Base-by-base conservation (phyloP, 2,113 vertebrate genomes). In the Apistogramma diplotaenia region DNA sequence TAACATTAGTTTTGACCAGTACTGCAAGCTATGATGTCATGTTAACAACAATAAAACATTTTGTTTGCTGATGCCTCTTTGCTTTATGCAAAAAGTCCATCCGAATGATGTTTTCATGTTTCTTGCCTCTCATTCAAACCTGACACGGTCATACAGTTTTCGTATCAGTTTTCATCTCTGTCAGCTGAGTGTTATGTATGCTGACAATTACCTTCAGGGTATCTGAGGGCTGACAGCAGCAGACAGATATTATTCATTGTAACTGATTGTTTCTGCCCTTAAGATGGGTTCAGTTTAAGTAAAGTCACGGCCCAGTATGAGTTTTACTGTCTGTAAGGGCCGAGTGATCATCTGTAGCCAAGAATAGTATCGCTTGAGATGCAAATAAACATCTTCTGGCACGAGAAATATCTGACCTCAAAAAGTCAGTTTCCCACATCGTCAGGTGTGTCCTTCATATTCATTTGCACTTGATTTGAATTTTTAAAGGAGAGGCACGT, bases 41-140 rank as follows among this genome's bases (percentile, higher is more conserved):
- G 65, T 82, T 87, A 90, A 85, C 75, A 59, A 70, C 37, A 94
- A 91, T 91, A 92, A 92, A 90, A 86, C 7, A 12, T 75, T 51
- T 59, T 65, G 27, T 85, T 85, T 87, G 25, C 76, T 80, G 33
- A 35, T 55, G 12, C 10, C 35, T 74, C 10, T 58, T 35, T 70
- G 19, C 53, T 76, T 82, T 40, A 4, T 49, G 31, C 6, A 33
- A n/a, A 75, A 57, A 13, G 37, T 5, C 4, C 15, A 10, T 23
- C 25, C 19, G 23, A 29, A 58, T 9, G 31, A 6, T 15, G 16
- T 81, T 29, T 49, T 65, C 9, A 18, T 31, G 2, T 40, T 56
- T 76, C 2, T 33, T 57, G 25, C 4, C 37, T 70, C 8, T 65
- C 27, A 53, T 71, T 43, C 13, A 65, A 25, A 25, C 10, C 21